Evolutionary conservation across 2,113 vertebrate genomes (phyloP), one percentile per base, ranked within the genome.

Genomic region (Herpetotheres cachinnans): DNA sequence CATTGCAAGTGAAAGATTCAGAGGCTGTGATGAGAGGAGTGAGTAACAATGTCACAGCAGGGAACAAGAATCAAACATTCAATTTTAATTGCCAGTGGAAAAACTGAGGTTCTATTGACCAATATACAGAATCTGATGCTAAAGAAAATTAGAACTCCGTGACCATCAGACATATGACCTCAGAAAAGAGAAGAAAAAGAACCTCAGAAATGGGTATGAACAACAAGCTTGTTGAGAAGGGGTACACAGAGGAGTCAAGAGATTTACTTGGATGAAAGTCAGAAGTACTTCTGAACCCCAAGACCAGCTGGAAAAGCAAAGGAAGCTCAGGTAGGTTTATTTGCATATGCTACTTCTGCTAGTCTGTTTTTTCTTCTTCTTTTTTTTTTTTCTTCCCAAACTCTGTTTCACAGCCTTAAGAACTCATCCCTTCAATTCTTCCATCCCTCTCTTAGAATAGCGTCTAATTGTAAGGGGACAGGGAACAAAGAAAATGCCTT

Each of bases 281-380:
- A 62, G 58, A 58, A 83, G 36, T 73, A 36, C 61, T 67, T 91
- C 7, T 56, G 77, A 89, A 65, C 32, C 19, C 22, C 29, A n/a
- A 86, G 73, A 67, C 26, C 82, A 74, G 5, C 14, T 84, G 86
- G 61, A 91, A 71, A 86, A 86, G 14, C 46, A 76, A 46, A 61
- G 71, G 46, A 87, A 70, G 8, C 46, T 82, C 78, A 93, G 88
- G 93, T 96, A 80, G 83, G 87, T 86, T 93, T 85, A 56, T 89
- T 95, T 22, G 25, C 66, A 15, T 73, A 27, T 54, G 8, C 36
- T 82, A 16, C 46, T 94, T 72, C 29, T 71, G 6, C 17, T 74
- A 38, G 22, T 67, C 77, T 78, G 13, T 3, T 84, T 49, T 63
- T 26, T 9, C 3, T 21, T 27, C 27, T 29, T 8, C 11, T 47